Evolutionary conservation across 2,113 vertebrate genomes (phyloP).

Genomic region (Empidonax alnorum): DNA sequence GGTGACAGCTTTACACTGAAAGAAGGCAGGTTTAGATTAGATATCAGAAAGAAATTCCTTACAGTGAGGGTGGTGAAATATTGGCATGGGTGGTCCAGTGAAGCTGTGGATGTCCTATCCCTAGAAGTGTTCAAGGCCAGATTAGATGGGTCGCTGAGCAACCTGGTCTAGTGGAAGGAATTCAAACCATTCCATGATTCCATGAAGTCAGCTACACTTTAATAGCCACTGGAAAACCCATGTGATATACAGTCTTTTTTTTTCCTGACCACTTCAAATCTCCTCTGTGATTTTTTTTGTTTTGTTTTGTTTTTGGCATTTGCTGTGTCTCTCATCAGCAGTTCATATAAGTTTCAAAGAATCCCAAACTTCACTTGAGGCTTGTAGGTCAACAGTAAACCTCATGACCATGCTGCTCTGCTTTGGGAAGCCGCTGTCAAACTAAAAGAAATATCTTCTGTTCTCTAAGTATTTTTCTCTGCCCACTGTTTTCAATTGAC

Average conservation of each 20-base stretch:
- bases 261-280: neutral
- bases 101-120: neutral
- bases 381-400: neutral
- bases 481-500: neutral
- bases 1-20: neutral
- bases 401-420: neutral
- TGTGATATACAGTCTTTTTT: fast-evolving
- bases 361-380: neutral
- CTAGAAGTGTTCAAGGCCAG: neutral
- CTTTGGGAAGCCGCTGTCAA: neutral
- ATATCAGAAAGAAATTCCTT: neutral
- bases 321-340: neutral
- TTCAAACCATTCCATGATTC: neutral
- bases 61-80: neutral
- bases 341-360: neutral
- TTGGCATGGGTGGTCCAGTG: neutral
- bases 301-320: neutral
- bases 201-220: neutral
- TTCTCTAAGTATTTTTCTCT: neutral
- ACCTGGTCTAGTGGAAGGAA: neutral
- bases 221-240: neutral
- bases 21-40: neutral
- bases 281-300: neutral
- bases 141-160: neutral
- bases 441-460: neutral